phyloP scores from a whole-genome alignment of 2,888 invertebrate genomes.

The Andricus curvator region DNA sequence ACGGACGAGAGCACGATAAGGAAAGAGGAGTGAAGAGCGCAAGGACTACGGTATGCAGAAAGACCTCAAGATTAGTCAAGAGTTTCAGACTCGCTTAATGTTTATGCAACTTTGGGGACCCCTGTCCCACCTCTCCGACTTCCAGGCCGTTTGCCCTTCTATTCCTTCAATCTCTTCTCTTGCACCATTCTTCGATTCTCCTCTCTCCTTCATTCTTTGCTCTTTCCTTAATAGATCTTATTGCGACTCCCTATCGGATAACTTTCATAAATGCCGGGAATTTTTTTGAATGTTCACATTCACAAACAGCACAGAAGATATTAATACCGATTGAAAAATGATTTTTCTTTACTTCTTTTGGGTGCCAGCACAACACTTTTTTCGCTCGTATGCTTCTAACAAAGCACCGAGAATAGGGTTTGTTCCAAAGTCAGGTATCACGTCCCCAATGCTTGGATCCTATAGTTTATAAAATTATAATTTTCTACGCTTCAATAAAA shows the following conservation, averaged over 20 bases:
- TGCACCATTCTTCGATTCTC: background rate
- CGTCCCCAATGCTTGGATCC: no score
- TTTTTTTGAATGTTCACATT: background rate
- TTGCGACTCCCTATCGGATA: background rate
- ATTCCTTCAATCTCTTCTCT: background rate
- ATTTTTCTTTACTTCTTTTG: no score
- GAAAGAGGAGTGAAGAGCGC: constrained; percentile 51
- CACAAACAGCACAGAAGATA: no score
- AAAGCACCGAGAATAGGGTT: no score
- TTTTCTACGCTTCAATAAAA: no score
- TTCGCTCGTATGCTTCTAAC: no score
- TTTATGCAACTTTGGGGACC: constrained; percentile 60
- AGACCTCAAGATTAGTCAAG: constrained; percentile 73
- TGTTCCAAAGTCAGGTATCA: no score
- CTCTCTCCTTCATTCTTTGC: background rate
- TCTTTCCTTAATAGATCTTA: background rate
- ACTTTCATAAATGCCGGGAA: background rate
- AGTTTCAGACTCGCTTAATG: constrained; percentile 64
- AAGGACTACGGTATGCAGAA: constrained; percentile 70
- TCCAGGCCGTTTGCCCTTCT: background rate
- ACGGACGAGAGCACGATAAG: constrained; percentile 42
- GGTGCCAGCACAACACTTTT: no score
- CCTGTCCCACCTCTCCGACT: background rate
- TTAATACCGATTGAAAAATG: no score
- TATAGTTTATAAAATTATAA: no score